phyloP scores from a whole-genome alignment of 2,888 invertebrate species.

The Sphaerophoria rueppellii region DNA sequence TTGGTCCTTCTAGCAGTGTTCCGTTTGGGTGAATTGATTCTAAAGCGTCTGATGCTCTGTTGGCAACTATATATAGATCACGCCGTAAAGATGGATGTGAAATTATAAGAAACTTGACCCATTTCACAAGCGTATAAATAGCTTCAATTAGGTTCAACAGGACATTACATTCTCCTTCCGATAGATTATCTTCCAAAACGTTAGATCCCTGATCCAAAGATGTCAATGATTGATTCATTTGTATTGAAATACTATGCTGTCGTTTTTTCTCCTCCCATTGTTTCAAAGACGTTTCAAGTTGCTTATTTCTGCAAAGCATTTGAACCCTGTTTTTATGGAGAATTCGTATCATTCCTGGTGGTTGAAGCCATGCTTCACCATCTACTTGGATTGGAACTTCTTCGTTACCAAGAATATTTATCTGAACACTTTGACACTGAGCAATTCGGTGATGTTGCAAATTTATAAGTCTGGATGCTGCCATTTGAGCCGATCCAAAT shows the following conservation, averaged over 20 bases:
- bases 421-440: constrained; percentile 97
- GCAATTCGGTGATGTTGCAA: constrained; percentile 98
- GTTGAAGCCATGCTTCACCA: constrained; percentile 99
- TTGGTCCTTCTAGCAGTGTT: constrained; percentile 89
- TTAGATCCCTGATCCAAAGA: constrained; percentile 78
- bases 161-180: constrained; percentile 82
- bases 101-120: constrained; percentile 87
- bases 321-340: constrained; percentile 98
- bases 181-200: constrained; percentile 82
- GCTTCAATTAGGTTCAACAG: constrained; percentile 92
- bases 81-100: constrained; percentile 87
- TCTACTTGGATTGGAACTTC: constrained; percentile 98
- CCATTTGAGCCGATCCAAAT: constrained; percentile 98
- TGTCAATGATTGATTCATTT: constrained; percentile 82
- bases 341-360: constrained; percentile 97
- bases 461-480: constrained; percentile 96
- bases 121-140: constrained; percentile 92
- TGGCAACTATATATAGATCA: constrained; percentile 89
- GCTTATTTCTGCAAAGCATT: constrained; percentile 95
- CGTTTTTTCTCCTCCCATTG: constrained; percentile 93
- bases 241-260: constrained; percentile 83
- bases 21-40: constrained; percentile 92
- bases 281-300: constrained; percentile 94
- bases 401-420: constrained; percentile 95
- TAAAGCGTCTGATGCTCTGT: constrained; percentile 87